Conservation (phyloP, 2,888 invertebrate genomes). For the Sthenelais limicola region DNA sequence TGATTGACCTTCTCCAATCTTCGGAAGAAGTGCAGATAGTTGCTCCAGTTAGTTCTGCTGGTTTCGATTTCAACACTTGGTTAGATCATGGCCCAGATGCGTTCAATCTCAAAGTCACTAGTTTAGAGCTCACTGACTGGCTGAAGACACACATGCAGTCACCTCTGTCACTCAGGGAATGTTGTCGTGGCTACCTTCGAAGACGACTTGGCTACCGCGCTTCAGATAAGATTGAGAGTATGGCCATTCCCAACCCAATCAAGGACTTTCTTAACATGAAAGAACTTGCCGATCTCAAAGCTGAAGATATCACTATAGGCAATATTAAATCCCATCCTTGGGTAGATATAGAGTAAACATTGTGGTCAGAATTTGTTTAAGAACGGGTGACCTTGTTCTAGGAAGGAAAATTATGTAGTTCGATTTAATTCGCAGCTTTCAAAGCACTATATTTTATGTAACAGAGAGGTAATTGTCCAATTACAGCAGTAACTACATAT, state of each 20-base stretch:
- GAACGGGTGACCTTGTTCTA: too few species aligned
- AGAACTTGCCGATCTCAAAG: slow-evolving; percentile 43
- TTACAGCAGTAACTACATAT: too few species aligned
- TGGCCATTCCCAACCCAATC: slow-evolving; percentile 24
- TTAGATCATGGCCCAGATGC: slow-evolving; percentile 44
- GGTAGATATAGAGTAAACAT: slow-evolving; percentile 31
- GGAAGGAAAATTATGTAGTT: too few species aligned
- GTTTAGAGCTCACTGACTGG: slow-evolving; percentile 43
- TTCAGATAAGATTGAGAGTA: slow-evolving; percentile 39
- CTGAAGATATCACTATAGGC: slow-evolving; percentile 40
- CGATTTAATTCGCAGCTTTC: too few species aligned
- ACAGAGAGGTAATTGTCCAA: too few species aligned
- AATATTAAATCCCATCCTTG: slow-evolving; percentile 24
- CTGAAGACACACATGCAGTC: slow-evolving; percentile 37
- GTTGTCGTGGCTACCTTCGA: slow-evolving; percentile 40
- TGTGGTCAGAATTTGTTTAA: too few species aligned
- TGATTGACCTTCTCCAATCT: slow-evolving; percentile 41
- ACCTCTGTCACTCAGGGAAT: slow-evolving; percentile 40
- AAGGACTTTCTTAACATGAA: slow-evolving; percentile 41
- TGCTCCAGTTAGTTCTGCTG: slow-evolving; percentile 16
- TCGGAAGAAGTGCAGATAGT: slow-evolving; percentile 40
- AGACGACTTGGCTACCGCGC: slow-evolving; percentile 42
- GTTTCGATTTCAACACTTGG: slow-evolving; percentile 45
- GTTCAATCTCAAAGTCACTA: slow-evolving; percentile 44
- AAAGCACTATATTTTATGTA: too few species aligned